Conservation (phyloP, 1,140 invertebrate species). For the Schlechtendalia chinensis region DNA sequence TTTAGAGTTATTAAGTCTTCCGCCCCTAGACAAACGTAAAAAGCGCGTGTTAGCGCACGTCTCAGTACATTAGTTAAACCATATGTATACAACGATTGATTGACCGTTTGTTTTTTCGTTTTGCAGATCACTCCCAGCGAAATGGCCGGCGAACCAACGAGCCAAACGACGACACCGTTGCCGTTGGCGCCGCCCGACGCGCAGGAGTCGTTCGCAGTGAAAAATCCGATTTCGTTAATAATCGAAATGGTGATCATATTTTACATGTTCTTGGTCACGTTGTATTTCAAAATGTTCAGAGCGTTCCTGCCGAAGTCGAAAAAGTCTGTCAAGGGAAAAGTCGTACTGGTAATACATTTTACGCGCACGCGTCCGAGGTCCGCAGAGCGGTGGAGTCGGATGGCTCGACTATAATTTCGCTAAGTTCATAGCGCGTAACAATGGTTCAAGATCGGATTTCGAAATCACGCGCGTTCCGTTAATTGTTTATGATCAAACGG, state of each 20-base stretch:
- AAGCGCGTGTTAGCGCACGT: too few relatives aligned
- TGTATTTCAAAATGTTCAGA: slow-evolving; percentile 20
- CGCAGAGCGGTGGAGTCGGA: too few relatives aligned
- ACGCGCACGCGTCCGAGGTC: too few relatives aligned
- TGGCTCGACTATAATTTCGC: too few relatives aligned
- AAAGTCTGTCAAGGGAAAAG: slow-evolving; percentile 64
- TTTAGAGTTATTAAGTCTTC: too few relatives aligned
- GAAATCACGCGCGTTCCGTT: too few relatives aligned
- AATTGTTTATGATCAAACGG: too few relatives aligned
- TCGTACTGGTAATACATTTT: slow-evolving; percentile 62
- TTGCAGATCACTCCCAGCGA: not conserved
- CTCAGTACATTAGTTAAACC: too few relatives aligned
- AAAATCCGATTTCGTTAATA: slow-evolving; percentile 18
- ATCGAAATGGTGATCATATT: slow-evolving; percentile 19
- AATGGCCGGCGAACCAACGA: not conserved
- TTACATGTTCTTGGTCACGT: slow-evolving; percentile 2
- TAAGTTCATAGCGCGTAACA: too few relatives aligned
- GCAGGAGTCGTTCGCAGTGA: not conserved
- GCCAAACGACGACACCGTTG: not conserved
- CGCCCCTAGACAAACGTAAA: too few relatives aligned
- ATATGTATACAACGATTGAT: too few relatives aligned
- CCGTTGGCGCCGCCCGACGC: slow-evolving; percentile 6
- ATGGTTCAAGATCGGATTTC: too few relatives aligned
- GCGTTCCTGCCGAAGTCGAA: slow-evolving; percentile 59
- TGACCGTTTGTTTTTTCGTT: not conserved